Conservation (phyloP, 2,888 invertebrate species). For the Melanostoma mellinum region DNA sequence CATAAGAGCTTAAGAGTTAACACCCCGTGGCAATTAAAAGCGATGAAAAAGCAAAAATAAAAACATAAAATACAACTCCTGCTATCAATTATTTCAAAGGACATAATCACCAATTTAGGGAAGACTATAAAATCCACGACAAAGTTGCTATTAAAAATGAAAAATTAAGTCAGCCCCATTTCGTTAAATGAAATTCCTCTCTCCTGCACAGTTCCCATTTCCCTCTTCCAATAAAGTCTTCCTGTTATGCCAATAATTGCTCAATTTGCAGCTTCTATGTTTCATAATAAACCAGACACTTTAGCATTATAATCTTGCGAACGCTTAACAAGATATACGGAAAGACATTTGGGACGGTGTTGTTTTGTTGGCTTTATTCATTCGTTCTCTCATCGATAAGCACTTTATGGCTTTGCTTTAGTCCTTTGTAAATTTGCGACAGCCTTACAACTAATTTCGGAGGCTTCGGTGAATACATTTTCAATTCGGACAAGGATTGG, state of each 20-base stretch:
- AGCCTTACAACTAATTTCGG: conserved; percentile 62
- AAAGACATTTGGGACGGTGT: conserved; percentile 9
- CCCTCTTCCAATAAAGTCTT: background rate
- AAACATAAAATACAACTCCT: no score
- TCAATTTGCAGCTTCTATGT: conserved; percentile 37
- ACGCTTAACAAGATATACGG: conserved; percentile 47
- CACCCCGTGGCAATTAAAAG: no score
- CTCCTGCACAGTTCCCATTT: background rate
- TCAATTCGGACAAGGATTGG: conserved; percentile 43
- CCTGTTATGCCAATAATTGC: conserved; percentile 27
- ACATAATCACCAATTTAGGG: conserved; percentile 60
- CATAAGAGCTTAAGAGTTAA: no score
- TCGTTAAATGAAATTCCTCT: conserved; percentile 27
- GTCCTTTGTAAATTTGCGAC: conserved; percentile 57
- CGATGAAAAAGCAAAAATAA: no score
- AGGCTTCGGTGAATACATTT: conserved; percentile 9
- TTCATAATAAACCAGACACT: conserved; percentile 57
- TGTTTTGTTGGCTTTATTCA: conserved; percentile 26
- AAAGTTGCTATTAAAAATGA: conserved; percentile 45
- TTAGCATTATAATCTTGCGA: conserved; percentile 61
- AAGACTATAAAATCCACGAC: conserved; percentile 52
- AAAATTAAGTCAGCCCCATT: conserved; percentile 20
- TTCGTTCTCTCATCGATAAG: conserved; percentile 59
- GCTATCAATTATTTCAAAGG: conserved; percentile 29
- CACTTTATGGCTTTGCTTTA: conserved; percentile 57